Percentiles rank a stretch among this genome's conserved stretches.
Evolutionary conservation across 1,140 invertebrate species (phyloP).

Genomic region (Ridgeia piscesae): DNA sequence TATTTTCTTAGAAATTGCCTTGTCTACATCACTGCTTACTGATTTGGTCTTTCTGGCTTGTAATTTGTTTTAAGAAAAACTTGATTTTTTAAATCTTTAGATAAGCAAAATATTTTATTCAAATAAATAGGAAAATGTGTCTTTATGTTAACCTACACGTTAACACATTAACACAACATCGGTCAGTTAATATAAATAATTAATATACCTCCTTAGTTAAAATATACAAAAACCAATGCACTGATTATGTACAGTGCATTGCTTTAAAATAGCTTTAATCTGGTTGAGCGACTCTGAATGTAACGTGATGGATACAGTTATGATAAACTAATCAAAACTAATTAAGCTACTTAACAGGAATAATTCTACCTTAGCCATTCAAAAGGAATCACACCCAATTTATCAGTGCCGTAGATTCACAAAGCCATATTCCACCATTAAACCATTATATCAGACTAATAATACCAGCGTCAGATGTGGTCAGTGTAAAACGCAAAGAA

Average conservation of each 20-base stretch:
- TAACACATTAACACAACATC: not conserved
- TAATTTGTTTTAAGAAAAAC: not conserved
- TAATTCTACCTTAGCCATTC: not conserved
- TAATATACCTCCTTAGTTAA: not conserved
- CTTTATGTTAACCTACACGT: not conserved
- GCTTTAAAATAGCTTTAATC: not conserved
- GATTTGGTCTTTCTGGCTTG: not conserved
- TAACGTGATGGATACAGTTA: too few relatives aligned
- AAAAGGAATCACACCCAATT: not conserved
- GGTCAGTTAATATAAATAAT: not conserved
- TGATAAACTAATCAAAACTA: too few relatives aligned
- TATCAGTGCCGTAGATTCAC: not conserved
- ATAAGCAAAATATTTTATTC: not conserved
- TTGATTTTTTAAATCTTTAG: not conserved
- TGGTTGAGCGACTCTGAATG: not conserved
- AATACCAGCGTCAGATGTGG: not conserved
- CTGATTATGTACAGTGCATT: not conserved
- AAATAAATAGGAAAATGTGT: not conserved
- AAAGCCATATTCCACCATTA: not conserved
- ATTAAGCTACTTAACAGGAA: not conserved
- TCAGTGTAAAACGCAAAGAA: not conserved
- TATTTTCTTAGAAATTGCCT: not conserved
- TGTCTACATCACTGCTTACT: not conserved
- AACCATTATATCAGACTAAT: not conserved
- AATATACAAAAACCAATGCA: not conserved